Base-by-base conservation (phyloP, 2,113 vertebrate species). In the Dolichallabes microphthalmus region DNA sequence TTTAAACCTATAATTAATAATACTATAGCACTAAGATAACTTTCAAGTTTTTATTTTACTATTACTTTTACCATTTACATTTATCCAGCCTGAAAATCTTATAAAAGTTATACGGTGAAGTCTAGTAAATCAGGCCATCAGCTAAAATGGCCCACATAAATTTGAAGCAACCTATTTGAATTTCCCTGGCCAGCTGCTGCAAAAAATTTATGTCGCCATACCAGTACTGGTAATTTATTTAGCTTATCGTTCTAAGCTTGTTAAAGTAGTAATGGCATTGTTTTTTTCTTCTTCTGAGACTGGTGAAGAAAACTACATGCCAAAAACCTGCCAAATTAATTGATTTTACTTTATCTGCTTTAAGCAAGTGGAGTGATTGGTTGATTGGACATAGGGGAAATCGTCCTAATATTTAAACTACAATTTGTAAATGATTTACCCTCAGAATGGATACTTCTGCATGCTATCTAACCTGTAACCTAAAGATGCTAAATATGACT, bases 91-190 rank as follows among this genome's bases (percentile, higher is more conserved):
- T 30, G n/a, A 55, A 75, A 76, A 17, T 55, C 69, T 50, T 39
- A 39, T 3, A 39, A 39, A 50, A 74, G 68, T 6, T 22, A 73
- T 19, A 11, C 20, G 0, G 22, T 50, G 22, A 50, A 75, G 45
- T 75, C 45, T 74, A 45, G 10, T 74, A 50, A 50, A 74, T 71
- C 39, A 39, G 39, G 69, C 39, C 73, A 52, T 53, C 73, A 50
- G 35, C 39, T 73, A 50, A 73, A 73, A 45, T 73, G 20, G 69
- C 19, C 13, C 69, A 73, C 35, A 73, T 73, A 73, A 73, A 73
- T 45, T 45, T 45, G 2, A 17, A 35, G 17, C 8, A 17, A 25
- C 35, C 69, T 20, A 39, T 73, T 73, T 73, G 12, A 73, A 39
- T 73, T 10, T 39, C 19, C 69, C 10, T 20, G 45, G 35, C 32